Base-by-base conservation (phyloP, 2,797 vertebrate genomes). In the Phoxinus dragarum region DNA sequence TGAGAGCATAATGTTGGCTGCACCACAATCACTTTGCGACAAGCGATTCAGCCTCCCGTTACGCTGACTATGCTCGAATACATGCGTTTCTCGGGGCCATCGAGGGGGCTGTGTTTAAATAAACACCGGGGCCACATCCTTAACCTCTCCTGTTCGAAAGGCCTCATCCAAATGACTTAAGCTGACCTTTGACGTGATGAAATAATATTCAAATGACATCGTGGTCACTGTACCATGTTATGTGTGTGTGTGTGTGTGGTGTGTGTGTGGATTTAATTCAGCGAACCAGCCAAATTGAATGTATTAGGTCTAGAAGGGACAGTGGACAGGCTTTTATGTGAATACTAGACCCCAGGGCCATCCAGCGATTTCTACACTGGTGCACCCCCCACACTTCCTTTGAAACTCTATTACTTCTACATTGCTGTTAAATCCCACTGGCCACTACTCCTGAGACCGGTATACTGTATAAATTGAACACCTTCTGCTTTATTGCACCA, bases 321-420 rank as follows among this genome's bases (percentile, higher is more conserved):
- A 81, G 77, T 73, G 88, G 87, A 88, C 90, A 87, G 82, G 84
- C 86, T 89, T 88, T 89, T 88, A 88, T 86, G 84, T 68, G 66
- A 81, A 86, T 81, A 76, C 85, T 82, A 85, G 82, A 88, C 87
- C 87, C 88, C 44, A 84, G 82, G 86, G 90, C 68, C 83, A 77
- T 77, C 34, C 61, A 34, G 85, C 74, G 42, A 90, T 89, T 88
- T 94, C 92, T 88, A 92, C 91, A 93, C 90, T 71, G 49, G 91
- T 73, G 52, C 36, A 66, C 73, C 54, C 78, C 74, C 89, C 89
- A 86, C 88, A 90, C 90, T 88, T 88, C 90, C 83, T 86, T 88
- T 85, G 52, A 84, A 88, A 84, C 78, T 80, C 87, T 76, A 86
- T 89, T 88, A 88, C 86, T 54, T 84, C 75, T 61, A 61, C 86